Evolutionary conservation across 2,797 vertebrate genomes (phyloP), one percentile per base, ranked within the genome.

Genomic region (Cynodonichthys magdalenae): DNA sequence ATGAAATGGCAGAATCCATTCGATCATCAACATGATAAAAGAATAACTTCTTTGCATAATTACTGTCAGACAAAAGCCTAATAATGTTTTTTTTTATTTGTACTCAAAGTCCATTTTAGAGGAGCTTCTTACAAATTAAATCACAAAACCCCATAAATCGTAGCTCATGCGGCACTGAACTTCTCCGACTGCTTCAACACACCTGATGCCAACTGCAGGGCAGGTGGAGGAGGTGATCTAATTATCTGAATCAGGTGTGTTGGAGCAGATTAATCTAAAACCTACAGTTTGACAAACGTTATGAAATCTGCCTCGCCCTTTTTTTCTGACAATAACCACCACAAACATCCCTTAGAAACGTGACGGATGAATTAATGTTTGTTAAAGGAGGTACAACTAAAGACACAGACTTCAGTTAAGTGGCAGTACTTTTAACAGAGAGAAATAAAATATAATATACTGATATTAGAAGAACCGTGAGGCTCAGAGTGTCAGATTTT

Each of bases 391-490:
- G 28, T 18, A 4, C 17, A 18, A 2, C 11, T 52, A n/a, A 15
- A 52, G 2, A 51, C 28, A 31, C 5, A 49, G 7, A 19, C 3
- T 5, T 28, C 10, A 47, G 19, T 36, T 24, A 24, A 34, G 18
- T 1, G 17, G 10, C 9, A 14, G 29, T 5, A 48, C 10, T 20
- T 10, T 24, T 6, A 48, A 48, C 59, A 41, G 36, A 51, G 18
- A 45, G 12, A 45, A 56, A 54, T 52, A 5, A 77, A 50, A 50
- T 31, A 18, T 27, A 36, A 46, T n/a, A 28, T 4, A 53, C n/a
- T 20, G 18, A 44, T 52, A 20, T 41, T 53, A 20, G 61, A 58
- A 44, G 28, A 47, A 61, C 29, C 8, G 17, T 17, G 39, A 51
- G 44, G 55, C 53, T n/a, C 49, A 12, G 45, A 41, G 54, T 47